phyloP scores from a whole-genome alignment of 2,113 vertebrate species.

The Ciconia boyciana region DNA sequence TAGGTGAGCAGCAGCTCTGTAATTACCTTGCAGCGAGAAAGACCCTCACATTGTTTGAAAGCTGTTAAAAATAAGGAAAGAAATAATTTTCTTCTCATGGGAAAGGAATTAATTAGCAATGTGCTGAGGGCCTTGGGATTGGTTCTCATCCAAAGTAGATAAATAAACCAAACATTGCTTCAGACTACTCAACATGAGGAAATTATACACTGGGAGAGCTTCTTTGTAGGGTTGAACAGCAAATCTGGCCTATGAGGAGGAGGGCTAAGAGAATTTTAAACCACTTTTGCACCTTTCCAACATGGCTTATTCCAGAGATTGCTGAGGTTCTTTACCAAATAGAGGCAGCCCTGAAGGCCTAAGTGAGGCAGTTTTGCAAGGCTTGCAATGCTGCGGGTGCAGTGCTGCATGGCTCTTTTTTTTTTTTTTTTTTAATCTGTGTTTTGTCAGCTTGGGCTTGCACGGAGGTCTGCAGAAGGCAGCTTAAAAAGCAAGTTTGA shows the following conservation, averaged over 20 bases:
- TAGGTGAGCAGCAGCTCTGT: constrained; percentile 42
- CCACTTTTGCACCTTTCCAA: neutral
- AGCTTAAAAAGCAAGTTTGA: neutral
- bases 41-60: constrained; percentile 12
- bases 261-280: neutral
- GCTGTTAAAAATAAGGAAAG: constrained; percentile 45
- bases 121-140: constrained; percentile 1
- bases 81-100: constrained; percentile 34
- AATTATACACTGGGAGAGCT: neutral
- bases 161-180: constrained; percentile 36
- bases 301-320: neutral
- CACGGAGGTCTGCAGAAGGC: neutral
- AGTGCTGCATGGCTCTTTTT: neutral
- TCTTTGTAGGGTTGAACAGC: neutral
- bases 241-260: neutral
- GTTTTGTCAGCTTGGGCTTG: neutral
- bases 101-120: constrained; percentile 43
- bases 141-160: constrained; percentile 7
- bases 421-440: neutral
- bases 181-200: neutral
- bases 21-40: constrained; percentile 55
- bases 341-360: neutral
- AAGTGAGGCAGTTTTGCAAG: neutral
- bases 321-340: neutral
- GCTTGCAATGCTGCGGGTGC: neutral